Base-by-base conservation (phyloP, 2,888 invertebrate species). In the Netelia inedita region DNA sequence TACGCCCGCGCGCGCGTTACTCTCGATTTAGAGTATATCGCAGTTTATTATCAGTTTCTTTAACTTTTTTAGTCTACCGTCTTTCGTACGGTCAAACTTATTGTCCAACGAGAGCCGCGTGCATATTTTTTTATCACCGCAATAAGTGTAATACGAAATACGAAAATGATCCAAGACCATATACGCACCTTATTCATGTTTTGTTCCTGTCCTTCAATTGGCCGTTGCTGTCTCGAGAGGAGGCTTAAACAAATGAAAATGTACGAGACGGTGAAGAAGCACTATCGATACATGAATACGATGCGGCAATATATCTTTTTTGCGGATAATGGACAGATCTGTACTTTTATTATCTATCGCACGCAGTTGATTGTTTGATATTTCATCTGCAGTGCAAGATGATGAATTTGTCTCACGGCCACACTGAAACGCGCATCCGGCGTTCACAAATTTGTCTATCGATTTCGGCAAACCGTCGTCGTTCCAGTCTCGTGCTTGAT, bases 181-280 rank as follows among this genome's bases (percentile, higher is more conserved):
- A 35, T 46, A 16, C 72, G 46, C 69, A 84, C 84, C 84, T 84
- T 84, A 81, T 84, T 84, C 84, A 84, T 84, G 61, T 69, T 84
- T 63, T 55, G 59, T 19, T 43, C 53, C 23, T 69, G 46, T 78
- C 57, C 43, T 21, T 84, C 59, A 73, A 78, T 65, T 50, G 73
- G 81, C 76, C 78, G 72, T 35, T 35, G 35, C 35, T 81, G 68
- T 59, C 43, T 76, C 72, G 78, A 63, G 66, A 78, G 66, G 59
- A 66, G 53, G 28, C 50, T 78, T 21, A 73, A 81, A 78, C 84
- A 78, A 80, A 35, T 50, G 41, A 84, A 76, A 73, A 73, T 50
- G 46, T 55, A 79, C 66, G 65, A 14, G 72, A 61, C 78, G 72
- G 69, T 21, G 43, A 35, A 35, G 5, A 35, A 35, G 6, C 6